A percentile compares a stretch with the other conserved stretches of the same genome.
Conservation (phyloP, 2,888 invertebrate species). For the Drosophila pegasa region DNA sequence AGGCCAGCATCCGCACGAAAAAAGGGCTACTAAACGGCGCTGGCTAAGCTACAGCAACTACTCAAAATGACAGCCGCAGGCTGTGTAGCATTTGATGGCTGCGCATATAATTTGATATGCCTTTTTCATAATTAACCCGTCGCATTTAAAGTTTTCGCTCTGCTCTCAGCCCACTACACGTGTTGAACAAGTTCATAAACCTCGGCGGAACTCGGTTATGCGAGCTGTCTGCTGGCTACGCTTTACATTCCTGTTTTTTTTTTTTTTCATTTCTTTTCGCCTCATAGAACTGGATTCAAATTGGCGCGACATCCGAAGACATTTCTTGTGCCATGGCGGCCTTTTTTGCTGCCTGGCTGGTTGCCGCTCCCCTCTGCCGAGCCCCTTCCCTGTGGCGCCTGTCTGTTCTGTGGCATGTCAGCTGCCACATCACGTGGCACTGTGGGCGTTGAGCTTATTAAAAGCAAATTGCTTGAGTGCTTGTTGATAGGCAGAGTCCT, state of each 20-base stretch:
- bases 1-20: neutral
- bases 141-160: slow-evolving; percentile 26
- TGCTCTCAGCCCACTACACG: slow-evolving; percentile 49
- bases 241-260: slow-evolving; percentile 15
- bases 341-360: slow-evolving; percentile 18
- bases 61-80: slow-evolving; percentile 18
- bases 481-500: slow-evolving; percentile 40
- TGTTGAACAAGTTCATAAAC: slow-evolving; percentile 73
- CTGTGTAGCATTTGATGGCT: slow-evolving; percentile 15
- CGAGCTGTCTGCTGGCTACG: slow-evolving; percentile 19
- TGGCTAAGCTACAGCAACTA: slow-evolving; percentile 25
- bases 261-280: slow-evolving; percentile 1
- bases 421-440: slow-evolving; percentile 63
- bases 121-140: slow-evolving; percentile 48
- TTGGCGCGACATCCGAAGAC: slow-evolving; percentile 56
- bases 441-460: slow-evolving; percentile 60
- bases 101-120: slow-evolving; percentile 47
- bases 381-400: slow-evolving; percentile 6
- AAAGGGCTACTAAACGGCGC: slow-evolving; percentile 43
- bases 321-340: slow-evolving; percentile 51
- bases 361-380: neutral
- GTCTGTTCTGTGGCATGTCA: slow-evolving; percentile 45
- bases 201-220: slow-evolving; percentile 40
- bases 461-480: slow-evolving; percentile 51
- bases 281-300: slow-evolving; percentile 28